Evolutionary conservation across 37 sponge, comb jelly and placozoan genomes (phyloP), one percentile per base, ranked within the genome.

Genomic region (Diacarnus erythraeanus): DNA sequence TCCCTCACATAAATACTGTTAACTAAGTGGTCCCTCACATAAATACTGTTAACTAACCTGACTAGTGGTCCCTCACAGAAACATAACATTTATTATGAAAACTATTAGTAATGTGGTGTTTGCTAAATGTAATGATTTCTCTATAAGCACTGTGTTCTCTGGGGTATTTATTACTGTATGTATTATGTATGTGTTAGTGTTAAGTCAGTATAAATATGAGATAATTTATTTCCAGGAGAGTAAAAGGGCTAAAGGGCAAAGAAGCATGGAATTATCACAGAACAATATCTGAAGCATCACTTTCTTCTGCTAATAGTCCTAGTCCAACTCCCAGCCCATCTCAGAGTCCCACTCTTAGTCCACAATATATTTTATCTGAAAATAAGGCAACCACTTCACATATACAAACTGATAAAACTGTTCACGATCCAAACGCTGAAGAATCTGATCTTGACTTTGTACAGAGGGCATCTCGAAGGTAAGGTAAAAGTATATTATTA

Each of bases 161-260:
- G 51, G 51, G 51, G 51, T 6, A 47, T 6, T 15, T 47, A 15
- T 47, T 47, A 47, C 51, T 47, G 6, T 47, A 6, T 15, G 51
- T 47, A 47, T 47, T 47, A 47, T 12, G 12, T 47, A 47, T 47
- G 51, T 47, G 51, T 12, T 15, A 12, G 51, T 12, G 6, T 15
- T 6, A 12, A 12, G 6, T 47, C 51, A 47, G 12, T 47, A 12
- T 47, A 47, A 6, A 47, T 12, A 47, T 12, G 12, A 47, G 12
- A n/a, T n/a, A n/a, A 2, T 1, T 44, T 76, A 33, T 66, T 18
- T 65, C 10, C 29, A 80, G 81, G 43, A 70, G 81, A 71, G 72
- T 71, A 42, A 71, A 71, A 31, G 81, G 81, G 2, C 29, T 59
- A 22, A 80, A 80, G 36, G 81, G 81, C 18, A 80, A 59, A 39